Percentiles rank a stretch among this genome's conserved stretches.
These are phyloP conservation scores for Phenganax stokvisi DNA, from an alignment of 92 coral and sea anemone genomes.

Conservation along the genomic window DNA sequence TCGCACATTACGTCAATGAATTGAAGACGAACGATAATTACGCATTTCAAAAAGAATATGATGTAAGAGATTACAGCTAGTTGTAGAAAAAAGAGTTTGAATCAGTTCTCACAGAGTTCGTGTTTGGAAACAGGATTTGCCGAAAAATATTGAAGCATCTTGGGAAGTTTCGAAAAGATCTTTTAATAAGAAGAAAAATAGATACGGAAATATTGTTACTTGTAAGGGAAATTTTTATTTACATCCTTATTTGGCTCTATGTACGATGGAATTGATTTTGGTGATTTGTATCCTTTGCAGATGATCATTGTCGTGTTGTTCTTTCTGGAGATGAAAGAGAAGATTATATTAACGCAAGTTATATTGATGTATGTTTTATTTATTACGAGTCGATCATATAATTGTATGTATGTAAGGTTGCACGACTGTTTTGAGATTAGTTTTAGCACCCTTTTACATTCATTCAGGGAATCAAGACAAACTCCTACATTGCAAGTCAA, in stretches of 20 bases:
- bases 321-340: slow-evolving; percentile 39
- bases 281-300: slow-evolving; percentile 23
- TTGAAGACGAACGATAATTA: not conserved
- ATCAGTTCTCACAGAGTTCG: not conserved
- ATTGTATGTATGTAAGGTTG: not conserved
- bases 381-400: not conserved
- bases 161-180: slow-evolving; percentile 23
- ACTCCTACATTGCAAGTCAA: slow-evolving; percentile 29
- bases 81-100: not conserved
- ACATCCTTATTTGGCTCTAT: not conserved
- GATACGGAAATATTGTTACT: slow-evolving; percentile 29
- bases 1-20: slow-evolving; percentile 31
- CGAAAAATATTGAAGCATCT: not conserved
- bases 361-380: slow-evolving; percentile 43
- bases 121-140: slow-evolving; percentile 5
- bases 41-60: slow-evolving; percentile 7
- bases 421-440: not conserved
- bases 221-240: not conserved
- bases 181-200: slow-evolving; percentile 15
- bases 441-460: not conserved
- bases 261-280: not conserved
- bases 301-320: slow-evolving; percentile 63
- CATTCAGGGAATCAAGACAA: not conserved
- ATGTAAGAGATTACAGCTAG: not conserved
- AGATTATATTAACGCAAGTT: slow-evolving; percentile 67